Conservation (phyloP, 1,140 invertebrate genomes). For the Brachionus rubens region DNA sequence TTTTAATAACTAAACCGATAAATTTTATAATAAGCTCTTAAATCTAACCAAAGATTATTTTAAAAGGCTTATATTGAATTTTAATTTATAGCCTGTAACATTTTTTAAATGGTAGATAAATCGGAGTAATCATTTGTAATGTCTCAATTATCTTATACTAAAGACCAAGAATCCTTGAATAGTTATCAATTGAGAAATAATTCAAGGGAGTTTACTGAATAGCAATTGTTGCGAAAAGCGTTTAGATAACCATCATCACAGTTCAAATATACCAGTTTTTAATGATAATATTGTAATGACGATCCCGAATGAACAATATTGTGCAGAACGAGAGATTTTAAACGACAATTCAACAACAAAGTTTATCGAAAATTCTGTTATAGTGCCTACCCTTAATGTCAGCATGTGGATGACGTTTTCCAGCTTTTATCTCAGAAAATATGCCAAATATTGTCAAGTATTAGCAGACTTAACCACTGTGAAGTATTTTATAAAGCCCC, state of each 20-base stretch:
- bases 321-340: background rate
- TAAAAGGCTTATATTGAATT: too few relatives aligned
- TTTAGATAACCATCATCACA: background rate
- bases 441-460: slow-evolving; percentile 46
- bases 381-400: slow-evolving; percentile 7
- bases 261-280: background rate
- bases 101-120: too few relatives aligned
- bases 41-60: too few relatives aligned
- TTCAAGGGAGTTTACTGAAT: too few relatives aligned
- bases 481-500: slow-evolving; percentile 43
- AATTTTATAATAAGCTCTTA: too few relatives aligned
- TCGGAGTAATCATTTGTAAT: too few relatives aligned
- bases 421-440: slow-evolving; percentile 38
- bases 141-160: too few relatives aligned
- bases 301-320: background rate
- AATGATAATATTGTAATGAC: background rate
- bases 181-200: too few relatives aligned
- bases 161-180: too few relatives aligned
- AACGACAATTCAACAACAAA: background rate
- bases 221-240: too few relatives aligned
- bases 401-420: slow-evolving; percentile 39
- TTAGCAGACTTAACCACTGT: slow-evolving; percentile 45
- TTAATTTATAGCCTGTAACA: too few relatives aligned
- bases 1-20: too few relatives aligned
- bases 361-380: background rate